phyloP scores from a whole-genome alignment of 2,888 invertebrate genomes.

The Leptothorax acervorum region DNA sequence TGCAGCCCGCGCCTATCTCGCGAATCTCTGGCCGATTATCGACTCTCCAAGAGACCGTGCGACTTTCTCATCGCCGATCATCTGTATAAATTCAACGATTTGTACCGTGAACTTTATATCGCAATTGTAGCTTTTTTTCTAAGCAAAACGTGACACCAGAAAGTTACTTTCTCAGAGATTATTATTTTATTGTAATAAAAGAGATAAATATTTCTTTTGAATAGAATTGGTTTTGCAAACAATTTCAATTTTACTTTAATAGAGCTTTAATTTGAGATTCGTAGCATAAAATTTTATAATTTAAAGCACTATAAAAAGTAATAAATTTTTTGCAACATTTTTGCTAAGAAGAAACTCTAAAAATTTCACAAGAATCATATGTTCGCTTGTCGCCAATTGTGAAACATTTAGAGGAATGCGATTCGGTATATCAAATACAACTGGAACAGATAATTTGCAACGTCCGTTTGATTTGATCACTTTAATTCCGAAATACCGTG shows the following conservation, averaged over 20 bases:
- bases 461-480: neutral
- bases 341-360: neutral
- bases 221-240: neutral
- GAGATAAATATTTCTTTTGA: neutral
- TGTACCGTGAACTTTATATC: neutral
- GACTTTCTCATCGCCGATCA: neutral
- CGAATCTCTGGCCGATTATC: conserved; percentile 12
- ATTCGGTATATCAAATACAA: neutral
- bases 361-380: no score
- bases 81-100: neutral
- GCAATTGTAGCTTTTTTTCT: neutral
- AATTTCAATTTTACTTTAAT: neutral
- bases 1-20: conserved; percentile 15
- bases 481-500: conserved; percentile 5
- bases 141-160: neutral
- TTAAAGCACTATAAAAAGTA: neutral
- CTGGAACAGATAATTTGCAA: conserved; percentile 12
- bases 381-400: neutral
- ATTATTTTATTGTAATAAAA: neutral
- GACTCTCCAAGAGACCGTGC: neutral
- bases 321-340: neutral
- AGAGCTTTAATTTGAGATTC: neutral
- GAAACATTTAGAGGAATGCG: neutral
- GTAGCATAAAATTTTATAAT: neutral
- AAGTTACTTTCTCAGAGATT: neutral